A percentile compares a stretch with the other conserved stretches of the same genome.
These are phyloP conservation scores for Potorous gilbertii DNA, from an alignment of 2,797 vertebrate genomes.

Conservation along the genomic window DNA sequence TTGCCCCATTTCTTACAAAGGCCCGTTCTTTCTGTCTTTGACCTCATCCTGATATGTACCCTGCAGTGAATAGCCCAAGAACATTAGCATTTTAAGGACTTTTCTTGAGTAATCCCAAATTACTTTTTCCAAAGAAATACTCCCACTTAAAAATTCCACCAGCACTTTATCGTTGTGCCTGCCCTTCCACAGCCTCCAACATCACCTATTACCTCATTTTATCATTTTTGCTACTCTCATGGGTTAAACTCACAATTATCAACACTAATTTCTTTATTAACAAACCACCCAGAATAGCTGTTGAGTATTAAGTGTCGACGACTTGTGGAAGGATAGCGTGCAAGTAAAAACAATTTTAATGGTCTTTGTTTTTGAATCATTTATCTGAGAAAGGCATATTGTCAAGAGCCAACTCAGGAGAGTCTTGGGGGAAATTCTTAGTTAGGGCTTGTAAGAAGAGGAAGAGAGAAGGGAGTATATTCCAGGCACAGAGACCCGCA, in stretches of 20 bases:
- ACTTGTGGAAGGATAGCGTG: neutral
- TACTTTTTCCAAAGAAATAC: neutral
- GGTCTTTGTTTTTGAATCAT: neutral
- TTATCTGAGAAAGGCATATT: neutral
- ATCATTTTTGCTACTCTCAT: neutral
- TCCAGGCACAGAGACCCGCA: neutral
- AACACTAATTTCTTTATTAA: neutral
- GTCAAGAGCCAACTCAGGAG: neutral
- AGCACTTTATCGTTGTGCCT: neutral
- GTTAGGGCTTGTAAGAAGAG: neutral
- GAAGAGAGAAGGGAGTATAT: neutral
- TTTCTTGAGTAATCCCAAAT: neutral
- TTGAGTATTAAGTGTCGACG: neutral
- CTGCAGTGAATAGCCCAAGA: neutral
- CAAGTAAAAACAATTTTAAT: neutral
- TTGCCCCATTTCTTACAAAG: neutral
- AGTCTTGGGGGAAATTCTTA: neutral
- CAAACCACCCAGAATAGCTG: neutral
- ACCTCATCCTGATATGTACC: neutral
- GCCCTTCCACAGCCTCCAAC: neutral
- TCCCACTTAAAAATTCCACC: neutral
- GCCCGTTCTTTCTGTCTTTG: neutral
- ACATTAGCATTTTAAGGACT: neutral
- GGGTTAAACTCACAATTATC: neutral
- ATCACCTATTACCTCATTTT: neutral